These are phyloP conservation scores for Megalurothrips usitatus DNA, from an alignment of 2,888 invertebrate species.

Conservation along the genomic window DNA sequence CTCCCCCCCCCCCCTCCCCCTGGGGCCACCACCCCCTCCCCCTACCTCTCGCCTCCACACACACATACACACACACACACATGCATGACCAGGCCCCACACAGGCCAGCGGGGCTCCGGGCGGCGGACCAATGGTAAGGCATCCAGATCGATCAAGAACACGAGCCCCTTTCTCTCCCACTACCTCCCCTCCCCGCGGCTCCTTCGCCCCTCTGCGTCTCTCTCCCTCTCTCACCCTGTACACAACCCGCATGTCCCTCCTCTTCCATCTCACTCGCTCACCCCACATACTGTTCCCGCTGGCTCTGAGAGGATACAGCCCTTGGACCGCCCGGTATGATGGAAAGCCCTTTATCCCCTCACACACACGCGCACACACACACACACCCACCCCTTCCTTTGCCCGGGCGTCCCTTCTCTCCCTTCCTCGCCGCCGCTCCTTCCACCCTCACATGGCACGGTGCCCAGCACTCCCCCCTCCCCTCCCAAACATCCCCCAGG, in stretches of 20 bases:
- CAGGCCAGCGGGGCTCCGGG: not conserved
- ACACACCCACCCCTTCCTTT: not conserved
- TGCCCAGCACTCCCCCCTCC: not conserved
- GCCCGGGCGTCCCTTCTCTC: not conserved
- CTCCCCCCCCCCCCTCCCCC: not conserved
- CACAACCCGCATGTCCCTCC: too few relatives aligned
- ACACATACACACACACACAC: not conserved
- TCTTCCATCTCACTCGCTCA: not conserved
- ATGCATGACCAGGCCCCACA: not conserved
- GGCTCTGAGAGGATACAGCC: conserved; percentile 7
- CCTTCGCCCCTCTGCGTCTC: not conserved
- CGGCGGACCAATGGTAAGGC: conserved; percentile 11
- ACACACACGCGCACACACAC: not conserved
- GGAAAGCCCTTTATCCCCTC: conserved; percentile 23
- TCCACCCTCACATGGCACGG: conserved; percentile 6
- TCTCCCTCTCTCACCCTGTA: not conserved
- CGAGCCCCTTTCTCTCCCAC: not conserved
- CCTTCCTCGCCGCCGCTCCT: not conserved
- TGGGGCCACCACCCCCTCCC: not conserved
- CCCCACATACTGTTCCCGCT: conserved; percentile 11
- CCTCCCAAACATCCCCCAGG: not conserved
- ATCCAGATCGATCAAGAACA: conserved; percentile 13
- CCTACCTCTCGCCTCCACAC: too few relatives aligned
- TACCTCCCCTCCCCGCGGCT: not conserved
- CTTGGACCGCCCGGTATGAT: not conserved